Evolutionary conservation across 1,140 invertebrate species (phyloP), one percentile per base, ranked within the genome.

Genomic region (Habropoda laboriosa): DNA sequence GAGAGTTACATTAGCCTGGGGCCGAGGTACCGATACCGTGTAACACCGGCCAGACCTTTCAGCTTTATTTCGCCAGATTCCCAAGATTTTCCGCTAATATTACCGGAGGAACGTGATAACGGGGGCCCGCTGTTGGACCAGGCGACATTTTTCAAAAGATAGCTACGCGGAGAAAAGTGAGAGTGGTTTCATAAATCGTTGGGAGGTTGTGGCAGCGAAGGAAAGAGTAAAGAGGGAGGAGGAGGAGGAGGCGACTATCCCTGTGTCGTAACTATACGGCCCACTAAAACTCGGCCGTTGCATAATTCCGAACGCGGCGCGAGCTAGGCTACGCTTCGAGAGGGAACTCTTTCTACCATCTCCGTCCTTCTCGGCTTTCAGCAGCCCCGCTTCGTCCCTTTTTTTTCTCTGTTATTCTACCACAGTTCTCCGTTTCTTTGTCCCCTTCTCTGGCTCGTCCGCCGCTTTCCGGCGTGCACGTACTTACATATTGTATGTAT

Each of bases 251-350:
- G 67, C 80, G 74, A 83, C 75, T 79, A 64, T 87, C 74, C 82
- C 76, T 24, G 70, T 92, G 89, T 87, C 87, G 90, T 85, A 92
- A 92, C 91, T 91, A 91, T 91, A 92, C 91, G 91, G 90, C 90
- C 90, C 91, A 92, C 91, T 92, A 92, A 92, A 92, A 92, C 86
- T 88, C 83, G 60, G 73, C 68, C 74, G 88, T 91, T 92, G 89
- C 91, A 90, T 92, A 91, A 92, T 89, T 75, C 78, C 75, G 16
- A 72, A 64, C n/a, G 66, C 76, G 75, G 66, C 72, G 86, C 84
- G 60, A 64, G 80, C 87, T n/a, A n/a, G 27, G 6, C 88, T 86
- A 89, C 88, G 84, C 89, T 85, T 71, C 79, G 82, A 77, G 24
- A 18, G 61, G 67, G 24, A 70, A 75, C 74, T 80, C 63, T 27